phyloP scores from a whole-genome alignment of 2,113 vertebrate species.

The Sciurus niger region DNA sequence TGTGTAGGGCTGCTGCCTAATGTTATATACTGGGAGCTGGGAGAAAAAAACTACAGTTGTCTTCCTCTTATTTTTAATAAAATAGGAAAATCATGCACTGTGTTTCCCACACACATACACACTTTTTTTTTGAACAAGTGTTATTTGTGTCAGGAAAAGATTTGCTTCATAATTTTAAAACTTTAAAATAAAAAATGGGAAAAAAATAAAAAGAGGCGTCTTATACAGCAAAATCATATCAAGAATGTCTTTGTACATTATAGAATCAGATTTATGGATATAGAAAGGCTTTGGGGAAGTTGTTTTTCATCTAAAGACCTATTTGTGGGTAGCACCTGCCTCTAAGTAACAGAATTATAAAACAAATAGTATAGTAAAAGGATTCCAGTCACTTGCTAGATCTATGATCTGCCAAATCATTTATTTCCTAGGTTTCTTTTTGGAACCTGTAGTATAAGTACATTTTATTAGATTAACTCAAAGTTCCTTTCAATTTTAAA shows the following conservation, averaged over 20 bases:
- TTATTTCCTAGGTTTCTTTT: not conserved
- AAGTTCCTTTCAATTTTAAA: not conserved
- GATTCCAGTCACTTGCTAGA: not conserved
- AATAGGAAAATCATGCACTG: too few species aligned
- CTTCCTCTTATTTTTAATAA: too few species aligned
- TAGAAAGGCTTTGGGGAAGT: not conserved
- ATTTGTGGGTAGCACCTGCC: not conserved
- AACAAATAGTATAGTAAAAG: not conserved
- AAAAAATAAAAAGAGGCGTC: too few species aligned
- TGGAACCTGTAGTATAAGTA: not conserved
- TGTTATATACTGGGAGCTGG: too few species aligned
- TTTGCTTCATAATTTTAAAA: too few species aligned
- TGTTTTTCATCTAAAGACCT: slow-evolving; percentile 2
- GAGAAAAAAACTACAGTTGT: too few species aligned
- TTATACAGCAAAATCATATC: slow-evolving; percentile 24
- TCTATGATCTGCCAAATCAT: not conserved
- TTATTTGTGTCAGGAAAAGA: too few species aligned
- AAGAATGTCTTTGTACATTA: slow-evolving; percentile 21
- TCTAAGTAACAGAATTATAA: slow-evolving; percentile 32
- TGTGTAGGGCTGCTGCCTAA: too few species aligned
- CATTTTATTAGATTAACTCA: not conserved
- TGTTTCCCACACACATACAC: too few species aligned
- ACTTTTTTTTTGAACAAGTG: too few species aligned
- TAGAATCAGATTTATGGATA: not conserved
- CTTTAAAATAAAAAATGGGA: too few species aligned